A percentile compares a stretch with the other conserved stretches of the same genome.
phyloP scores from a whole-genome alignment of 2,888 invertebrate genomes.

The Zaprionus obscuricornis region DNA sequence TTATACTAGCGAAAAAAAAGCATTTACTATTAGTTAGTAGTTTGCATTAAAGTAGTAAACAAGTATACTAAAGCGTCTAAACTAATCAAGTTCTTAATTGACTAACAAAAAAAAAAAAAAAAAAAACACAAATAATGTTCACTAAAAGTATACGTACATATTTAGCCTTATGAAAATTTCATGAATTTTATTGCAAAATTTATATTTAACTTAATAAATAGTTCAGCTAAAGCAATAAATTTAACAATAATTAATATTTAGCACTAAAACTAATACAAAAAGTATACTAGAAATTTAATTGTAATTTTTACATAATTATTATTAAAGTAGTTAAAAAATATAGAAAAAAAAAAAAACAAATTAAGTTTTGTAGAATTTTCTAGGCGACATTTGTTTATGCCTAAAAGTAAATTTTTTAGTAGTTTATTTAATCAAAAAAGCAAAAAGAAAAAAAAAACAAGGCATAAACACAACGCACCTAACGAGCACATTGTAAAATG shows the following conservation, averaged over 20 bases:
- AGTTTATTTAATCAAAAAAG: slow-evolving; percentile 47
- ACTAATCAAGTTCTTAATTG: slow-evolving; percentile 31
- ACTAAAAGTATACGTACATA: slow-evolving; percentile 67
- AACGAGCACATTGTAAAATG: slow-evolving; percentile 82
- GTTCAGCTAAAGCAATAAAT: slow-evolving; percentile 60
- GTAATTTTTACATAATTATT: too few species aligned
- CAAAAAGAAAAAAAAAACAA: slow-evolving; percentile 21
- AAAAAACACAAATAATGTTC: slow-evolving; percentile 26
- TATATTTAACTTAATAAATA: slow-evolving; percentile 23
- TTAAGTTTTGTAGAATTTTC: slow-evolving; percentile 48
- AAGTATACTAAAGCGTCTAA: slow-evolving; percentile 21
- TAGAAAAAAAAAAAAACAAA: too few species aligned
- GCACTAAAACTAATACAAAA: background rate
- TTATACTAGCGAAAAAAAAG: too few species aligned
- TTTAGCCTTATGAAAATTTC: slow-evolving; percentile 53
- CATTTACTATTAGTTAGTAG: too few species aligned
- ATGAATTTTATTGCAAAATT: slow-evolving; percentile 53
- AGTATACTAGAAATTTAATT: slow-evolving; percentile 33
- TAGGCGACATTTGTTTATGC: slow-evolving; percentile 51
- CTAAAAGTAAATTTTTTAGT: slow-evolving; percentile 51
- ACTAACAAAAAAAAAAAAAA: slow-evolving; percentile 24
- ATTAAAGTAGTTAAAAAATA: too few species aligned
- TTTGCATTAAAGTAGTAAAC: too few species aligned
- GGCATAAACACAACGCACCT: slow-evolving; percentile 58
- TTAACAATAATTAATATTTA: slow-evolving; percentile 50